phyloP scores from a whole-genome alignment of 2,113 vertebrate species.

The Octodon degus region DNA sequence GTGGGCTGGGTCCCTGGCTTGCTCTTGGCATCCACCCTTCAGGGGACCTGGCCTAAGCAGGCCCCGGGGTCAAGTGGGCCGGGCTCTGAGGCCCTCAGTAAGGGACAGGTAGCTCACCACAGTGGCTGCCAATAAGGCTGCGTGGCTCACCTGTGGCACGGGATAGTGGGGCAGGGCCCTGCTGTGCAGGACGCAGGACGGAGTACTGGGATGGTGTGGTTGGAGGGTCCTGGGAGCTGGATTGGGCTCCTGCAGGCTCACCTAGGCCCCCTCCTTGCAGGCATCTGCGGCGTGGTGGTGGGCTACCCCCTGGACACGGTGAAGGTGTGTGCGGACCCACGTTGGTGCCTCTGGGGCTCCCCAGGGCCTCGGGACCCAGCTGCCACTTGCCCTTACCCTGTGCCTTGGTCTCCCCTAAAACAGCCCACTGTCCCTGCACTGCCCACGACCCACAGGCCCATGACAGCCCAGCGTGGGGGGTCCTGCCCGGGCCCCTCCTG shows the following conservation, averaged over 20 bases:
- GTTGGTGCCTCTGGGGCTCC: background rate
- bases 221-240: background rate
- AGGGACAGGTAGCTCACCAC: background rate
- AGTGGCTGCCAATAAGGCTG: background rate
- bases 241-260: background rate
- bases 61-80: background rate
- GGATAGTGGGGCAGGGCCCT: rapidly evolving
- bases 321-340: slow-evolving; percentile 85
- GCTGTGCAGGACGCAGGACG: rapidly evolving
- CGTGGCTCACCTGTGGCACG: rapidly evolving
- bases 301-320: slow-evolving; percentile 93
- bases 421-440: background rate
- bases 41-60: background rate
- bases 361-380: background rate
- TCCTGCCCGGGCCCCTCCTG: background rate
- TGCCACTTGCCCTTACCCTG: background rate
- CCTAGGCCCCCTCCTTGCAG: slow-evolving; percentile 79
- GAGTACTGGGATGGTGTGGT: background rate
- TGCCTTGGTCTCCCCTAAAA: background rate
- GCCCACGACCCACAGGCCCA: background rate
- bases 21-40: background rate
- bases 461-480: background rate
- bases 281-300: slow-evolving; percentile 90
- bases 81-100: background rate
- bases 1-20: background rate